These are phyloP conservation scores for Stigmatopora argus DNA, from an alignment of 2,113 vertebrate species.

Conservation along the genomic window DNA sequence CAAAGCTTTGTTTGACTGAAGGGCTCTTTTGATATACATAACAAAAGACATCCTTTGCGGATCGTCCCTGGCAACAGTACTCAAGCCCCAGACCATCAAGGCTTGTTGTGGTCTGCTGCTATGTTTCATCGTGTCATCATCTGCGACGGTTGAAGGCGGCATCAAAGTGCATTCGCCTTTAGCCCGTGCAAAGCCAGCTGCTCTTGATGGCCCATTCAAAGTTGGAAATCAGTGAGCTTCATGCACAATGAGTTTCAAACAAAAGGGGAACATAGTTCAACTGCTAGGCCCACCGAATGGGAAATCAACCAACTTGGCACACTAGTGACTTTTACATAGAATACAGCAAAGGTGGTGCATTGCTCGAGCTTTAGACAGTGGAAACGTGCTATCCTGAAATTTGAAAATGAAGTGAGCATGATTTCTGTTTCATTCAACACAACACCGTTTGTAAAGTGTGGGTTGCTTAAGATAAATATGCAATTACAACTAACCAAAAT, in stretches of 20 bases:
- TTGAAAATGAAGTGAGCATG: too few species aligned
- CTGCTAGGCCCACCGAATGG: constrained; percentile 24
- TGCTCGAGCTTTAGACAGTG: too few species aligned
- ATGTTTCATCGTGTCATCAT: constrained; percentile 30
- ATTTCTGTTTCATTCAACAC: too few species aligned
- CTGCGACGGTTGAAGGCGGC: constrained; percentile 8
- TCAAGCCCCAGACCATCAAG: constrained; percentile 29
- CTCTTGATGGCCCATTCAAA: constrained; percentile 19
- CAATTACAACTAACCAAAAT: too few species aligned
- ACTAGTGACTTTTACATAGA: background rate
- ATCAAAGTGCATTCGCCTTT: constrained; percentile 18
- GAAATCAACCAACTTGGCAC: constrained; percentile 2
- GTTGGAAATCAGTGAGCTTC: constrained; percentile 18
- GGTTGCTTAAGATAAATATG: too few species aligned
- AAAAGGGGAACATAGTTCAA: constrained; percentile 31
- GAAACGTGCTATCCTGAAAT: too few species aligned
- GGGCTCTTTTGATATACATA: constrained; percentile 57
- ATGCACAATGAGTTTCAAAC: constrained; percentile 25
- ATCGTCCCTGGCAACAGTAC: constrained; percentile 26
- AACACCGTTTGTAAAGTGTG: too few species aligned
- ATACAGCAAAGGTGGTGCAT: background rate
- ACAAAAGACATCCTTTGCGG: constrained; percentile 50
- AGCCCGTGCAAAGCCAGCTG: constrained; percentile 17
- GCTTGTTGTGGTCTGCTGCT: constrained; percentile 16
- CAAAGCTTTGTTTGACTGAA: constrained; percentile 60